Base-by-base conservation (phyloP, 2,888 invertebrate species). In the Formica aserva region DNA sequence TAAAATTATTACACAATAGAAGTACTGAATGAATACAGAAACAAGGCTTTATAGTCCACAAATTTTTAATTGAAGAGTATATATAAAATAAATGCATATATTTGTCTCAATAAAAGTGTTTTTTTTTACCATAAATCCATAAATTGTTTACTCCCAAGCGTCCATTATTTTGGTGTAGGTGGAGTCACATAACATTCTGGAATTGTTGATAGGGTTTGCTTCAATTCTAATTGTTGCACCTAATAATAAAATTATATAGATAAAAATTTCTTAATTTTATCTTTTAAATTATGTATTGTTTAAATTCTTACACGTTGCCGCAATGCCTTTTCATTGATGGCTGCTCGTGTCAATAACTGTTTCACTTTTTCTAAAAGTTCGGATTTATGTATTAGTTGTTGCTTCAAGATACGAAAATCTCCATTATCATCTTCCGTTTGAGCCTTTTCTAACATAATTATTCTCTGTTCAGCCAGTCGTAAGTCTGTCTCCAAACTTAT, bases 291-390 rank as follows among this genome's bases (percentile, higher is more conserved):
- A 35, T 3, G 1, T 11, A 29, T 32, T 63, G 1, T 65, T 75
- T 62, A 22, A 81, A 72, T 86, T 90, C 88, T 90, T 91, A 96
- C 96, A 94, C 96, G 96, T 89, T 96, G 96, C 41, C 96, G 95
- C 57, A 97, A 94, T 18, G 95, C 94, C 90, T 96, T 97, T 90
- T 97, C 97, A 91, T 96, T 96, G 13, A 95, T 95, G 0, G 97
- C 97, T 6, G 97, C 97, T 75, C 96, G 95, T 60, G 96, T 96
- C 72, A 97, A 91, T 71, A 97, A 93, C 15, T 96, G 95, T 93
- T 97, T 97, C 0, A 97, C 96, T 93, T 96, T 97, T 87, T 96
- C 96, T 85, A 97, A 91, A 35, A 97, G 94, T 85, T 96, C 95
- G 0, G 96, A 95, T 92, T 97, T 97, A 69, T 96, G 96, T 38